Evolutionary conservation across 2,113 vertebrate genomes (phyloP), one percentile per base, ranked within the genome.

Genomic region (Falcunculus frontatus): DNA sequence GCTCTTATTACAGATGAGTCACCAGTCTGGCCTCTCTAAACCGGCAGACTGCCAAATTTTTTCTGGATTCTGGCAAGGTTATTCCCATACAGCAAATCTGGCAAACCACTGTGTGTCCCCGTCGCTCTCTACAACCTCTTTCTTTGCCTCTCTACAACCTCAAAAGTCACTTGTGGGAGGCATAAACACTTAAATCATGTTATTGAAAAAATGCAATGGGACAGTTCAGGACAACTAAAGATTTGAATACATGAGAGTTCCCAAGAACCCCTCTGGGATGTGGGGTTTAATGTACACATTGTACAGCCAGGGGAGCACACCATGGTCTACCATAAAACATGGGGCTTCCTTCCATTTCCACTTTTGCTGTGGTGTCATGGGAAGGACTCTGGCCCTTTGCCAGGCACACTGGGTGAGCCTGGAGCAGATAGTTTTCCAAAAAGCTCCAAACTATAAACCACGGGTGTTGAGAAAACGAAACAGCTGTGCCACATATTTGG

Each of bases 241-340:
- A 30, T 64, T 6, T 53, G 53, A 84, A 77, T 17, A 6, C 3
- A 75, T 0, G 7, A 2, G 8, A 59, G 32, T 14, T 63, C 26
- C 56, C n/a, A 18, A 60, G 27, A 77, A 27, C 11, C 11, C 9
- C 20, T 59, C 23, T 1, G 2, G 82, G 25, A 46, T 1, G 3
- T 5, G 11, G 22, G 23, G 17, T 60, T 75, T 57, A 42, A 87
- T 5, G 26, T 5, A 55, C 13, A 9, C 35, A 63, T 26, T 73
- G 17, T 41, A 74, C 33, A 62, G 53, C 32, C 32, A 89, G 19
- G 29, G 32, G 18, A 90, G n/a, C 39, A 52, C 21, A 33, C 20
- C 16, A 11, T 0, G 1, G 23, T 33, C 11, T 72, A 46, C 8
- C 11, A 15, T n/a, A 41, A 52, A 75, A 56, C 0, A 0, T 13